Base-by-base conservation (phyloP, 2,888 invertebrate genomes). In the Tetranychus truncatus region DNA sequence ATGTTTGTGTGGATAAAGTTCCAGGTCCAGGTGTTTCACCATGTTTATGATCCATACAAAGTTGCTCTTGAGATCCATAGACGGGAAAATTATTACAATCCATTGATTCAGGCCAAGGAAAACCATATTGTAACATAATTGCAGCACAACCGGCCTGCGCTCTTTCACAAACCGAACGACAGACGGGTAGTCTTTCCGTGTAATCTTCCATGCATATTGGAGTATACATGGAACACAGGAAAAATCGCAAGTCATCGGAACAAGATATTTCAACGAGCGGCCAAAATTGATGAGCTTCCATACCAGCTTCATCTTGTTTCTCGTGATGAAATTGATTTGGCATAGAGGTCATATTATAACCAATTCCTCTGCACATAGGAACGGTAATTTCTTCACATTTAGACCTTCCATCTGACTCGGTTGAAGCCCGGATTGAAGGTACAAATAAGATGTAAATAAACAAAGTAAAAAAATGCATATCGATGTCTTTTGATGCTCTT, bases 201-300 rank as follows among this genome's bases (percentile, higher is more conserved):
- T 69, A 69, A 69, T 93, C 93, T 80, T 91, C 90, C 81, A 97
- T 87, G 82, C 99, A 99, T 80, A 99, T 95, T 6, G 99, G 97
- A 8, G 93, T 91, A 86, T 99, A 99, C 87, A 99, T 91, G 71
- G 95, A 94, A 85, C 99, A 99, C 71, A 99, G 87, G 87, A 99
- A 97, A 86, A 99, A 96, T 83, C 91, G 90, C 74, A 99, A 85
- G 82, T 97, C 96, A 0, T 90, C 88, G 0, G 95, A 96, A 82
- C 99, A 99, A 81, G 93, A 91, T 81, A 97, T 96, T 84, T 96
- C 94, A 6, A 99, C 96, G 76, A 99, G 86, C 0, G 97, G 97
- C 92, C 93, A 96, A 84, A 96, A 99, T 84, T 99, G 96, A 84
- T 97, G 95, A 67, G 94, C 95, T 80, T 86, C 85, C 71, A 97